phyloP scores from a whole-genome alignment of 2,113 vertebrate genomes.

The Colius striatus region DNA sequence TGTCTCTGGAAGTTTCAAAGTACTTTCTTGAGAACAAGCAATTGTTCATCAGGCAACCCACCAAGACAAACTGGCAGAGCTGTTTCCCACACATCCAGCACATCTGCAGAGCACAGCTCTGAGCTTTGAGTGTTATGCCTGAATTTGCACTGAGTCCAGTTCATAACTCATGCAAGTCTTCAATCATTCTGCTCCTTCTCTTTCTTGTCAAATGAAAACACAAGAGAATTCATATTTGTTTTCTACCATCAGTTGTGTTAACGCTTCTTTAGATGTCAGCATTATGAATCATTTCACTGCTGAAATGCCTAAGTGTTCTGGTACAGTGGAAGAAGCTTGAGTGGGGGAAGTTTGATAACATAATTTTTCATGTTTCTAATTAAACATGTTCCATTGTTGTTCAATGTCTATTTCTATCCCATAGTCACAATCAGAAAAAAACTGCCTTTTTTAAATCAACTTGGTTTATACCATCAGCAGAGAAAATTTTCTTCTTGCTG shows the following conservation, averaged over 20 bases:
- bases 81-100: constrained; percentile 1
- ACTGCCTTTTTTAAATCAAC: not conserved
- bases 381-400: not conserved
- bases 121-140: not conserved
- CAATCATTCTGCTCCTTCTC: not conserved
- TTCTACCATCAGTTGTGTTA: not conserved
- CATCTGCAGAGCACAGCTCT: not conserved
- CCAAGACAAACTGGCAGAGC: not conserved
- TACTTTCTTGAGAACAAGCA: not conserved
- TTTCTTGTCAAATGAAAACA: not conserved
- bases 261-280: not conserved
- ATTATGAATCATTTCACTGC: not conserved
- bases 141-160: not conserved
- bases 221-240: not conserved
- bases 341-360: not conserved
- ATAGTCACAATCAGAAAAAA: not conserved
- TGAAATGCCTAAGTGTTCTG: not conserved
- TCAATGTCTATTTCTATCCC: not conserved
- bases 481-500: not conserved
- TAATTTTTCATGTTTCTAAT: not conserved
- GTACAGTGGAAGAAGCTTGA: not conserved
- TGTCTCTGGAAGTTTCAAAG: not conserved
- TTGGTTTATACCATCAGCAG: not conserved
- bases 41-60: not conserved
- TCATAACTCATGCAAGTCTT: not conserved